Base-by-base conservation (phyloP, 1,140 invertebrate species). In the Penaeus vannamei region DNA sequence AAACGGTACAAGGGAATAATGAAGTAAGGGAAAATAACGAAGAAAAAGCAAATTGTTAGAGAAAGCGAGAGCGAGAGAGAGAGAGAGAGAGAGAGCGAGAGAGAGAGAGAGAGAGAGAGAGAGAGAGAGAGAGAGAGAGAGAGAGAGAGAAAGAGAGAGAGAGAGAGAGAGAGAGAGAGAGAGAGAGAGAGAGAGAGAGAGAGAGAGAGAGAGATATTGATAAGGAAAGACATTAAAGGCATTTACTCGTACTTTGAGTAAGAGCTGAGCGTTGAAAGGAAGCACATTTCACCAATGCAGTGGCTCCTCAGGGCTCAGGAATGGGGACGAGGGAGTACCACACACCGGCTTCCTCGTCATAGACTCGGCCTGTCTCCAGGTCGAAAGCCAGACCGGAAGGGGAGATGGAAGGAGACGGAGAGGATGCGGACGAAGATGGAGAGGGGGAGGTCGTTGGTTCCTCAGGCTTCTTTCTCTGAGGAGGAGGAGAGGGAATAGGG, bases 301-400 rank as follows among this genome's bases (percentile, higher is more conserved):
- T n/a, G 53, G 23, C 17, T 42, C 23, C 14, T 81, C 80, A 60
- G 12, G 46, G 59, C n/a, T 12, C 42, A 29, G 23, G 0, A 26
- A 86, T 85, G 46, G 92, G 92, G 66, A 92, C 89, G 12, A 92
- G 90, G 72, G 87, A 86, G 82, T 91, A 92, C 53, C 85, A 81
- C 83, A 89, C 89, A 4, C 92, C 92, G 22, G 92, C 91, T 19
- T 64, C 69, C 53, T 92, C 91, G 66, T 92, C 92, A 36, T 86
- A 91, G 5, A 92, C 89, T 87, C 91, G 90, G 10, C 92, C 92
- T 23, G 69, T 91, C 29, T 91, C 86, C 14, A 89, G 90, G 46
- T 92, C 91, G 32, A 92, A 72, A 19, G 76, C 69, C 36, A 91
- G 69, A 64, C 69, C 86, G 77, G 32, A 81, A 59, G 14, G 46